Evolutionary conservation across 2,797 vertebrate species (phyloP), one percentile per base, ranked within the genome.

Genomic region (Gobio occitaniae): DNA sequence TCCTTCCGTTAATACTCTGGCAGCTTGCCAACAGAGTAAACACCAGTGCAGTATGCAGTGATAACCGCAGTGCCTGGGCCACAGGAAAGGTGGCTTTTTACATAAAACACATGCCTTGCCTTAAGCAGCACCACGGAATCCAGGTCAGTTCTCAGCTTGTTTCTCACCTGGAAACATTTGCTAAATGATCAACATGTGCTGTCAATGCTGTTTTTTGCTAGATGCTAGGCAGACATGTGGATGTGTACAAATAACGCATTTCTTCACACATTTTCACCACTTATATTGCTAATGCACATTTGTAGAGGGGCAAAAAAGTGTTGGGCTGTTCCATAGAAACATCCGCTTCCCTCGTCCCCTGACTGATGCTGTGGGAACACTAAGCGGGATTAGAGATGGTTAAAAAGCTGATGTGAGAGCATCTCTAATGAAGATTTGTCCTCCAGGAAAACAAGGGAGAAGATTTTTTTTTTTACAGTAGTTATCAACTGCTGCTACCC

Each of bases 301-400:
- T 63, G 76, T 10, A 63, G 32, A 52, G 29, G 29, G n/a, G 19
- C 5, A 6, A 72, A 32, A 17, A 50, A 71, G 70, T 72, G 25
- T 74, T 21, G 56, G 38, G 41, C 78, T 76, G 50, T 77, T 80
- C 38, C 82, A 69, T 47, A 21, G 19, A 70, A 47, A 78, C 16
- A 16, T 48, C n/a, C 6, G 0, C 38, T 21, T 38, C 50, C 44
- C 56, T 78, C 8, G 8, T 38, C 83, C 47, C 85, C 87, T 91
- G 87, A 88, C 90, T 88, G 88, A 91, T 90, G 91, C 92, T 91
- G 93, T 94, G 92, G 93, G 93, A 93, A 92, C 92, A 93, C 92
- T 94, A 94, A 95, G 92, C 90, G 90, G 93, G 94, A 95, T 95
- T 95, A 95, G 92, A 89, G 88, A 47, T 93, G 94, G 94, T 95